phyloP scores from a whole-genome alignment of 2,888 invertebrate genomes.

The Lasioglossum vierecki region DNA sequence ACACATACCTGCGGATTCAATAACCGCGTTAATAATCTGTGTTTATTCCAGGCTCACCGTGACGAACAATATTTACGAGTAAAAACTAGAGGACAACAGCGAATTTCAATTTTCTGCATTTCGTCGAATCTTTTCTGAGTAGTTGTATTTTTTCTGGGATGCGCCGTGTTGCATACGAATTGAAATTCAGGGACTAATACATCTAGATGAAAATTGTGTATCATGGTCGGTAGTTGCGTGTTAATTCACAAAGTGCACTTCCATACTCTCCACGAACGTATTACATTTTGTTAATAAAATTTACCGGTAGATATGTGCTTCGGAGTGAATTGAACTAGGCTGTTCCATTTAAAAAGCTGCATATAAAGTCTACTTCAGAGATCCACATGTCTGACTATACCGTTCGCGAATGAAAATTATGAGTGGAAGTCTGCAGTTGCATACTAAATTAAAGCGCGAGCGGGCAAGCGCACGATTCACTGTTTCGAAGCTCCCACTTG shows the following conservation, averaged over 20 bases:
- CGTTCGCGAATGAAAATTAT: background rate
- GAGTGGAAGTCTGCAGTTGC: background rate
- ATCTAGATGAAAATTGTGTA: constrained; percentile 1
- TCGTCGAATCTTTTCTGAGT: background rate
- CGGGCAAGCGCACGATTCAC: background rate
- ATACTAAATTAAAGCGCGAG: background rate
- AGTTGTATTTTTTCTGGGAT: background rate
- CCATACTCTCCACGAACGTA: background rate
- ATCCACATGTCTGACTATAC: background rate
- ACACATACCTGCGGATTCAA: background rate
- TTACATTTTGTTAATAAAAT: constrained; percentile 9
- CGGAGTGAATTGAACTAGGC: background rate
- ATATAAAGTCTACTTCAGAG: background rate
- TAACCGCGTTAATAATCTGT: background rate
- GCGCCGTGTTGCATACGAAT: background rate
- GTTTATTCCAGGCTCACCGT: background rate
- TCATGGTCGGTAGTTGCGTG: background rate
- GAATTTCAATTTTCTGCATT: background rate
- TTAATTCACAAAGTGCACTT: background rate
- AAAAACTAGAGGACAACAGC: background rate
- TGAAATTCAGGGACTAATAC: background rate
- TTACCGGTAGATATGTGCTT: background rate
- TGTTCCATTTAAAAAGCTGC: background rate
- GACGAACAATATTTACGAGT: background rate
- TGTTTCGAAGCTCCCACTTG: background rate